Evolutionary conservation across 1,140 invertebrate genomes (phyloP).

Genomic region (Drosophila quadrilineata): DNA sequence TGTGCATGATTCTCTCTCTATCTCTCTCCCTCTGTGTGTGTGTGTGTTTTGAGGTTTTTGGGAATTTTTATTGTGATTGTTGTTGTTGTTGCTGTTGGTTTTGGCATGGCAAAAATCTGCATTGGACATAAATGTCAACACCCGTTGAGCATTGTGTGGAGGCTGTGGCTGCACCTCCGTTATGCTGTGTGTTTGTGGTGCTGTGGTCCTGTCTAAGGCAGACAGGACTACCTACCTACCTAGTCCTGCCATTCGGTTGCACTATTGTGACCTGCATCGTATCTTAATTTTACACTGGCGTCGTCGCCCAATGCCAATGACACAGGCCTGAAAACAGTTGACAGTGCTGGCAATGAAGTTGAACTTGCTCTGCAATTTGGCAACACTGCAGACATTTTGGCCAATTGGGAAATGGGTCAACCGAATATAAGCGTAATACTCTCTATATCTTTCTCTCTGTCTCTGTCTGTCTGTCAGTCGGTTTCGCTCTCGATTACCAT

Average conservation of each 20-base stretch:
- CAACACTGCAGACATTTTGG: constrained; percentile 63
- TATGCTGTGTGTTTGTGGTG: constrained; percentile 2
- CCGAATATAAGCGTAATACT: constrained; percentile 65
- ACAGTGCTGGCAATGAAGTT: constrained; percentile 30
- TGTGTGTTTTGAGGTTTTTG: constrained; percentile 29
- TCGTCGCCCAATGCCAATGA: background rate
- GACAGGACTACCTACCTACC: too few species aligned
- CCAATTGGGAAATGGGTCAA: constrained; percentile 74
- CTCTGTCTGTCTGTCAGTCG: background rate
- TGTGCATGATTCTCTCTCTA: too few species aligned
- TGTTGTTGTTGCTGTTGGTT: constrained; percentile 39
- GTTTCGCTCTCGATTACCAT: too few species aligned
- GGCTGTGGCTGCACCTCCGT: constrained; percentile 20
- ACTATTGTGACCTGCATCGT: constrained; percentile 56
- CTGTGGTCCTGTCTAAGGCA: constrained; percentile 57
- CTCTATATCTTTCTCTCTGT: constrained; percentile 5
- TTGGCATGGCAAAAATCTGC: constrained; percentile 68
- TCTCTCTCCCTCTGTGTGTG: too few species aligned
- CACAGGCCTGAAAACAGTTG: constrained; percentile 43
- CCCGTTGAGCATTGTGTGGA: constrained; percentile 48
- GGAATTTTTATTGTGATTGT: constrained; percentile 65
- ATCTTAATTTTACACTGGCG: constrained; percentile 63
- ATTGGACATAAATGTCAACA: constrained; percentile 79
- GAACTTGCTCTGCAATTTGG: background rate
- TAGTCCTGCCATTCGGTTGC: constrained; percentile 72